Evolutionary conservation across 2,113 vertebrate species (phyloP), one percentile per base, ranked within the genome.

Genomic region (Takifugu flavidus): DNA sequence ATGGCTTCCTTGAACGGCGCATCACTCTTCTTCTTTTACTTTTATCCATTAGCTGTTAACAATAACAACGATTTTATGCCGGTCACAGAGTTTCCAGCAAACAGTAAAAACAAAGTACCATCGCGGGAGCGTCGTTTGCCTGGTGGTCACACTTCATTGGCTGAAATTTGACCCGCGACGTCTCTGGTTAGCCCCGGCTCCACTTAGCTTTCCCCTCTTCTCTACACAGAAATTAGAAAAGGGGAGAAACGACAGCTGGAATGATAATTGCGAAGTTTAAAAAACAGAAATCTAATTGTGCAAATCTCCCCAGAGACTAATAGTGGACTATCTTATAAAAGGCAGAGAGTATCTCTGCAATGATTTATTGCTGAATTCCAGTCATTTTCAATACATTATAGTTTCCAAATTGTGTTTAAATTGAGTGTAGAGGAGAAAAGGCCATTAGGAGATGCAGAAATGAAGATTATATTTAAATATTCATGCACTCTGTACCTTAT

Each of bases 381-480:
- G 95, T 98, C 96, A 98, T 99, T 99, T 98, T 98, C 96, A 99
- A 99, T 97, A 99, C 96, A 98, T 98, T 98, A 98, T 95, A 98
- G 93, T 98, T 96, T 96, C 95, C 94, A 98, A 98, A 99, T 99
- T 96, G 96, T 98, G 97, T 99, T 99, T 99, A 98, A 99, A 99
- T 99, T 98, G 97, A 99, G 97, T 99, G 96, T 96, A 94, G 97
- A 98, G 91, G 94, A 98, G 94, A 95, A 95, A 93, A 93, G 93
- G 94, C 97, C 96, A 99, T 99, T 99, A 99, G 96, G 95, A 99
- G 95, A 99, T 98, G 95, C 96, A 99, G 96, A 98, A 99, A 99
- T 96, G 95, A 98, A 97, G 96, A 98, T 98, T 95, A 98, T 99
- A 98, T 99, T 99, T 99, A 99, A 99, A 99, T 99, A 99, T 99